These are phyloP conservation scores for Lanius collurio DNA, from an alignment of 2,113 vertebrate species.

Conservation along the genomic window DNA sequence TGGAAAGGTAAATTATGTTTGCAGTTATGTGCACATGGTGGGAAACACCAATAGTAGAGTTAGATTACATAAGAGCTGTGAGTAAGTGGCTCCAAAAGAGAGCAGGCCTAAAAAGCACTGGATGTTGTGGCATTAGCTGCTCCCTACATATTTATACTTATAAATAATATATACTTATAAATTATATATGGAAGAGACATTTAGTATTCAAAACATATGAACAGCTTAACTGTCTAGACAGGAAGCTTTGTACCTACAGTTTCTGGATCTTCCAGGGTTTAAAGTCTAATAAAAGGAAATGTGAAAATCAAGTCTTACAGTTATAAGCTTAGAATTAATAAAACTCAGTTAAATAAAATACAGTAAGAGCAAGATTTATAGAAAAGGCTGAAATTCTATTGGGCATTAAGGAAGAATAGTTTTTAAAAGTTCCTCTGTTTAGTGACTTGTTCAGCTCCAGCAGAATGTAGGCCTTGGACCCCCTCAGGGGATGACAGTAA, in stretches of 20 bases:
- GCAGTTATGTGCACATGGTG: not conserved
- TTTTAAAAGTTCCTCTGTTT: not conserved
- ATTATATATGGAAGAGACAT: not conserved
- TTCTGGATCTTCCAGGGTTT: not conserved
- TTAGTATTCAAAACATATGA: not conserved
- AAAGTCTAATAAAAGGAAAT: not conserved
- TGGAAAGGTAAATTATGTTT: not conserved
- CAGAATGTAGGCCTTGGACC: not conserved
- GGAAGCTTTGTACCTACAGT: not conserved
- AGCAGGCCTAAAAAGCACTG: not conserved
- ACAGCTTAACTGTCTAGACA: not conserved
- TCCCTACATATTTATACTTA: not conserved
- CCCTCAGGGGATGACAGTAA: not conserved
- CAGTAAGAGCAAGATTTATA: not conserved
- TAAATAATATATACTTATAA: not conserved
- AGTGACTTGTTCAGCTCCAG: not conserved
- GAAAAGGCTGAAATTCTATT: not conserved
- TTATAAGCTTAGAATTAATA: not conserved
- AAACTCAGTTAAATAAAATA: not conserved
- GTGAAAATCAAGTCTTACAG: not conserved
- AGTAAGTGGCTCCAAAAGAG: not conserved
- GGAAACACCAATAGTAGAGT: not conserved
- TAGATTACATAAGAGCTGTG: not conserved
- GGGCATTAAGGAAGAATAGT: not conserved
- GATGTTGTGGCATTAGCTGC: not conserved